A percentile compares a stretch with the other conserved stretches of the same genome.
Evolutionary conservation across 2,888 invertebrate species (phyloP).

Genomic region (Epinotia brunnichana): DNA sequence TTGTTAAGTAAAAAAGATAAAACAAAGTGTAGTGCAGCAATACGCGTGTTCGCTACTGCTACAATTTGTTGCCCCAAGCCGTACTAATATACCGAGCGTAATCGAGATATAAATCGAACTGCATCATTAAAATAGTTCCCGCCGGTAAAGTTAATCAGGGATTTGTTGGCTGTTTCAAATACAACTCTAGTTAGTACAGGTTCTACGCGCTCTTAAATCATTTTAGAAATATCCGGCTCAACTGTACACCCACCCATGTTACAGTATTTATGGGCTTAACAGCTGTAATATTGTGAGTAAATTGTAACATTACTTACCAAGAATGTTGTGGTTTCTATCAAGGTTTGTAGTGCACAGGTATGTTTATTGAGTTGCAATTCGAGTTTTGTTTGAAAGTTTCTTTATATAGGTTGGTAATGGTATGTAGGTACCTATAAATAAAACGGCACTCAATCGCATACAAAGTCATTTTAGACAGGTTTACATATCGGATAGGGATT

Average conservation of each 20-base stretch:
- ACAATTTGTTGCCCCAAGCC: conserved; percentile 33
- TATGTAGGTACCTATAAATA: too few relatives aligned
- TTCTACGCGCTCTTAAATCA: background rate
- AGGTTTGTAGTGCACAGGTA: background rate
- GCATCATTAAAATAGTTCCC: conserved; percentile 37
- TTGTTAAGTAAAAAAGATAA: conserved; percentile 11
- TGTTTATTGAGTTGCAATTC: background rate
- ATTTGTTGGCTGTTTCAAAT: conserved; percentile 23
- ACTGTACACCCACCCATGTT: conserved; percentile 29
- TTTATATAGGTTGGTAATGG: too few relatives aligned
- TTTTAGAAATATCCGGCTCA: conserved; percentile 18
- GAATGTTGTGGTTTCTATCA: conserved; percentile 4
- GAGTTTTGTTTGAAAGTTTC: background rate
- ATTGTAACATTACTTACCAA: conserved; percentile 23
- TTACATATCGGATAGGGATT: too few relatives aligned
- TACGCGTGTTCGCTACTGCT: conserved; percentile 30
- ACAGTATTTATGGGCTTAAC: conserved; percentile 32
- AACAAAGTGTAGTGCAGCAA: conserved; percentile 19
- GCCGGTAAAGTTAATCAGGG: conserved; percentile 35
- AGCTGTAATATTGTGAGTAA: conserved; percentile 29
- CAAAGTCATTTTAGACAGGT: too few relatives aligned
- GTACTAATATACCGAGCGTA: conserved; percentile 33
- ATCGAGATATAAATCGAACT: conserved; percentile 38
- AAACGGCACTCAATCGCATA: too few relatives aligned
- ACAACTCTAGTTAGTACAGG: conserved; percentile 17